Evolutionary conservation across 2,888 invertebrate species (phyloP), one percentile per base, ranked within the genome.

Genomic region (Philhelius pedissequus): DNA sequence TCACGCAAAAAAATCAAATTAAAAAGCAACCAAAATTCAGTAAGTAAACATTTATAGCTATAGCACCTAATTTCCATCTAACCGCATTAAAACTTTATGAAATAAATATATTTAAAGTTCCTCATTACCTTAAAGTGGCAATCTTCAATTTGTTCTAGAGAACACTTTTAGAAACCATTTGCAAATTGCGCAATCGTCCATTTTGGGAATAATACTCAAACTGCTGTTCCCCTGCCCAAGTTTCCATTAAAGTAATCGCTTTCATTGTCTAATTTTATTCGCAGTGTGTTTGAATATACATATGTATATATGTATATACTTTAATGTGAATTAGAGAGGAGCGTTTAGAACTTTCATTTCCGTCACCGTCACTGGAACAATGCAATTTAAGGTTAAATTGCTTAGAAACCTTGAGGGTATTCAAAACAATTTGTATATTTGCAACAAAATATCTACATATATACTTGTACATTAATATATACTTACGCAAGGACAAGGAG

Each of bases 321-420:
- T 32, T 27, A 64, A 73, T 62, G 32, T 56, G 27, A 60, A 35
- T 56, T 30, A 66, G 40, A 56, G 43, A 54, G 4, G 43, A 54
- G 4, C 69, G 50, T 66, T 79, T 69, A 56, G 56, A 74, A 52
- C 18, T 45, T 25, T 52, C 77, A 66, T 83, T 79, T 70, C 74
- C 74, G 58, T 69, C 50, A 56, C 74, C 74, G 58, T 69, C 50
- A 56, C 70, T 58, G 27, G 22, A 79, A 70, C 62, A 70, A 79
- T 74, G 68, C 79, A 83, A 56, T 79, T 66, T 79, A 58, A 58
- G 70, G 66, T 83, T 79, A 79, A 83, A 83, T 78, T 70, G 79
- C 58, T 70, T 66, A 79, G 58, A 79, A 83, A 66, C 69, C 69
- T 79, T 79, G 56, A 66, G 69, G 64, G 38, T 64, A 70, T 79